phyloP scores from a whole-genome alignment of 1,140 invertebrate genomes.

The Cryptotermes secundus region DNA sequence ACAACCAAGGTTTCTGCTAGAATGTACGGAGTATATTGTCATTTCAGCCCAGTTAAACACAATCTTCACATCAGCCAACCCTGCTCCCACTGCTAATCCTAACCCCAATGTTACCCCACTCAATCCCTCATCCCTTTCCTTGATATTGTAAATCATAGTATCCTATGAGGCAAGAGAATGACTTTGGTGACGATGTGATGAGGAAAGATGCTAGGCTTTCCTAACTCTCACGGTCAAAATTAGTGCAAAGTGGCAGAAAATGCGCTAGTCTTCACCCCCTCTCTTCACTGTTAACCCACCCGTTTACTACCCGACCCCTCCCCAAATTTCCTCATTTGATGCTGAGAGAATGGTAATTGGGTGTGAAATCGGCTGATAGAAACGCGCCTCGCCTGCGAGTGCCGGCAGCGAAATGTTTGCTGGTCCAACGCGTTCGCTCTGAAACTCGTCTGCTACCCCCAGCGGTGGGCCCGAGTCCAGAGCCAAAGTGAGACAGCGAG shows the following conservation, averaged over 20 bases:
- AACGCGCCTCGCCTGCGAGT: background rate
- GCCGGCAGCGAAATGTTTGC: constrained; percentile 21
- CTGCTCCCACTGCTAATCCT: background rate
- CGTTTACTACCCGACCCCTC: background rate
- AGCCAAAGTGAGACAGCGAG: too few relatives aligned
- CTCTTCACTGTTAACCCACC: background rate
- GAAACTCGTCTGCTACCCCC: background rate
- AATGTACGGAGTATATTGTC: constrained; percentile 8
- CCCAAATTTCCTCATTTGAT: constrained; percentile 32
- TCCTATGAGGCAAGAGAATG: constrained; percentile 28
- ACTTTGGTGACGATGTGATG: background rate
- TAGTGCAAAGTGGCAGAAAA: constrained; percentile 27
- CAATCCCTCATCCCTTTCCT: background rate
- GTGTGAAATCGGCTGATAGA: constrained; percentile 32
- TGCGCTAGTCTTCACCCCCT: constrained; percentile 6
- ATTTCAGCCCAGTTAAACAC: constrained; percentile 24
- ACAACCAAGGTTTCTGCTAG: background rate
- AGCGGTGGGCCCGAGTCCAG: background rate
- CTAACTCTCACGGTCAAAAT: constrained; percentile 15
- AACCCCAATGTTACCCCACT: background rate
- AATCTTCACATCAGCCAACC: constrained; percentile 7
- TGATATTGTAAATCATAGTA: constrained; percentile 24
- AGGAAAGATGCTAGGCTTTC: background rate
- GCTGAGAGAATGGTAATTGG: constrained; percentile 27
- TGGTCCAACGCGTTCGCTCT: background rate